Percentiles rank a stretch among this genome's conserved stretches.
Conservation (phyloP, 2,888 invertebrate species). For the Aporophyla lueneburgensis region DNA sequence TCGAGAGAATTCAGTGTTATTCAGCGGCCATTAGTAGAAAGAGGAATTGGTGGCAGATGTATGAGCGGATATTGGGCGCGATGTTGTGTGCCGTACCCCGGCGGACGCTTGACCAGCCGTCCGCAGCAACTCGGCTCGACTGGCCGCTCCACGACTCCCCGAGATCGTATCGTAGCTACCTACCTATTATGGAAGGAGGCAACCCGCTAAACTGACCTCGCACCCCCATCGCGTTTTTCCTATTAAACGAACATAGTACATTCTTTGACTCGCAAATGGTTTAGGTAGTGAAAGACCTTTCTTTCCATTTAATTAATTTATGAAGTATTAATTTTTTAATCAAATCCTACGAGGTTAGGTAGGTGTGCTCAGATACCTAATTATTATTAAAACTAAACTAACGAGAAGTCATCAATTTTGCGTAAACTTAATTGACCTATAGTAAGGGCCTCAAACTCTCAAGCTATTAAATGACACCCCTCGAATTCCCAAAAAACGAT, state of each 20-base stretch:
- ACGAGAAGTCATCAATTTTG: background rate
- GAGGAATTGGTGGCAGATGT: conserved; percentile 59
- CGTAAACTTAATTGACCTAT: background rate
- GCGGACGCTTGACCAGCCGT: conserved; percentile 76
- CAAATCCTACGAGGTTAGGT: conserved; percentile 20
- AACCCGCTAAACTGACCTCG: conserved; percentile 89
- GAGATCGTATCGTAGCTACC: conserved; percentile 88
- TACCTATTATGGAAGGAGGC: conserved; percentile 88
- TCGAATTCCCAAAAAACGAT: background rate
- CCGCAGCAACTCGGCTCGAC: conserved; percentile 81
- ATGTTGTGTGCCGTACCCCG: conserved; percentile 59
- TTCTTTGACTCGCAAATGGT: conserved; percentile 86
- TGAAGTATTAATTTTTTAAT: conserved; percentile 55
- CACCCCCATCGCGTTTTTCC: conserved; percentile 90
- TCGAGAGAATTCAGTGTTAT: conserved; percentile 66
- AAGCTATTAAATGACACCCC: background rate
- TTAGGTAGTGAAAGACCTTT: conserved; percentile 73
- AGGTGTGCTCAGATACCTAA: background rate
- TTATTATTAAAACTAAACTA: conserved; percentile 14
- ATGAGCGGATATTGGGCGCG: conserved; percentile 51
- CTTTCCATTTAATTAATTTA: conserved; percentile 69
- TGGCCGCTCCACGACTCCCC: conserved; percentile 70
- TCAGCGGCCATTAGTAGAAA: conserved; percentile 66
- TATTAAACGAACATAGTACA: conserved; percentile 86
- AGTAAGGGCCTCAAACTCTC: background rate